A percentile compares a stretch with the other conserved stretches of the same genome.
Evolutionary conservation across 2,888 invertebrate species (phyloP).

Genomic region (Agonopterix arenella): DNA sequence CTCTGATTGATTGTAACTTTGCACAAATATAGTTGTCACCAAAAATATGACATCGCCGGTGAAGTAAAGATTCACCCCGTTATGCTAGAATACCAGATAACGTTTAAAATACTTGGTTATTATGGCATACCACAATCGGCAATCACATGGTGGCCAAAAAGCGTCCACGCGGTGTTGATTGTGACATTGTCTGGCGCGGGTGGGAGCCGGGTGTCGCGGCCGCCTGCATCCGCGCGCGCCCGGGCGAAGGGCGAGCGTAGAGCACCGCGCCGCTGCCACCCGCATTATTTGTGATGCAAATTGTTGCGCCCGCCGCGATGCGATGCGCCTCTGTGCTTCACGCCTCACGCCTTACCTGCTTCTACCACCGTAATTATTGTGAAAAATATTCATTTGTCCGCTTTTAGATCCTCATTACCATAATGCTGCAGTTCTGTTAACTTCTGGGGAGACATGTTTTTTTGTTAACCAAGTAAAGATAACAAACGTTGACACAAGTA

Average conservation of each 20-base stretch:
- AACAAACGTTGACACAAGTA: too few relatives aligned
- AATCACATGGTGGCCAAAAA: conserved; percentile 70
- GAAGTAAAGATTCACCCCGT: neutral
- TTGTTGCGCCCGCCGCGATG: conserved; percentile 43
- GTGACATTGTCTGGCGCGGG: conserved; percentile 68
- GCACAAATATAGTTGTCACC: too few relatives aligned
- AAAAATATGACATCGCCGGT: too few relatives aligned
- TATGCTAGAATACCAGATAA: neutral
- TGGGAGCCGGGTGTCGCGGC: conserved; percentile 37
- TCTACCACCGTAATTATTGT: conserved; percentile 62
- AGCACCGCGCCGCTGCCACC: conserved; percentile 17
- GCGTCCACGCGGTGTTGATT: conserved; percentile 73
- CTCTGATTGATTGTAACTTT: too few relatives aligned
- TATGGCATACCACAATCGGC: conserved; percentile 64
- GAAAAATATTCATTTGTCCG: conserved; percentile 71
- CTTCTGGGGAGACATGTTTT: neutral
- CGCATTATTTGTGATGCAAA: conserved; percentile 51
- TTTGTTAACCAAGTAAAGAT: too few relatives aligned
- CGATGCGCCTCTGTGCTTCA: conserved; percentile 25
- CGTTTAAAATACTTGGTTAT: conserved; percentile 39
- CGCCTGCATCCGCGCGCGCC: conserved; percentile 46
- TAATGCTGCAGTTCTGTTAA: conserved; percentile 31
- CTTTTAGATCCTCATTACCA: conserved; percentile 48
- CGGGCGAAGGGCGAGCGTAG: conserved; percentile 43
- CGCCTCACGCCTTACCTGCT: conserved; percentile 57